Evolutionary conservation across 2,888 invertebrate genomes (phyloP), one percentile per base, ranked within the genome.

Genomic region (Gari tellinella): DNA sequence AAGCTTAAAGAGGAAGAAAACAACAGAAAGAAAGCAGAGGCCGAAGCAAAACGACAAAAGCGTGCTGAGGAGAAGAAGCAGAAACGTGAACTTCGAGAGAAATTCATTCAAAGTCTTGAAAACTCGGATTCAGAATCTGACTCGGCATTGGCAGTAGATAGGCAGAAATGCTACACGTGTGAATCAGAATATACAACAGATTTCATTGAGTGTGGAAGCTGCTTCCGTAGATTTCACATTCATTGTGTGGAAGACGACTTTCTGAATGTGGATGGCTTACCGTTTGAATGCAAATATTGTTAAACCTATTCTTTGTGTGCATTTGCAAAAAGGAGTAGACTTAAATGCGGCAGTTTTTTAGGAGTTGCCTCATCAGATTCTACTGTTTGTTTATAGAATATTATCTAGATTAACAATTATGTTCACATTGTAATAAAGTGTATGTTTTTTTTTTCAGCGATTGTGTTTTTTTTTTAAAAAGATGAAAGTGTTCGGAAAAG

Each of bases 261-360:
- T n/a, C 3, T 46, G 31, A 46, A n/a, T 45, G 31, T 58, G 31
- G 26, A n/a, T 45, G 31, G 45, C 17, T n/a, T 46, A 25, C 58
- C 48, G 10, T 58, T 58, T 46, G 58, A 58, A n/a, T 58, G 49
- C 15, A 49, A 49, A 23, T 49, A 49, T 21, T 49, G 49, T 19
- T 49, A 15, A 49, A 4, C 14, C 5, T 4, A 8, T 43, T 43
- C 43, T 8, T 19, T 3, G 43, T 31, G 31, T n/a, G n/a, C n/a
- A n/a, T n/a, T n/a, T n/a, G n/a, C n/a, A n/a, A n/a, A n/a, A n/a
- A n/a, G n/a, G n/a, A n/a, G n/a, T n/a, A n/a, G n/a, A n/a, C n/a
- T n/a, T n/a, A n/a, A n/a, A n/a, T n/a, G n/a, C n/a, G n/a, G n/a
- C n/a, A n/a, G n/a, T n/a, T n/a, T n/a, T n/a, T n/a, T n/a, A n/a